Conservation (phyloP, 2,797 vertebrate genomes). For the Chelmon rostratus region DNA sequence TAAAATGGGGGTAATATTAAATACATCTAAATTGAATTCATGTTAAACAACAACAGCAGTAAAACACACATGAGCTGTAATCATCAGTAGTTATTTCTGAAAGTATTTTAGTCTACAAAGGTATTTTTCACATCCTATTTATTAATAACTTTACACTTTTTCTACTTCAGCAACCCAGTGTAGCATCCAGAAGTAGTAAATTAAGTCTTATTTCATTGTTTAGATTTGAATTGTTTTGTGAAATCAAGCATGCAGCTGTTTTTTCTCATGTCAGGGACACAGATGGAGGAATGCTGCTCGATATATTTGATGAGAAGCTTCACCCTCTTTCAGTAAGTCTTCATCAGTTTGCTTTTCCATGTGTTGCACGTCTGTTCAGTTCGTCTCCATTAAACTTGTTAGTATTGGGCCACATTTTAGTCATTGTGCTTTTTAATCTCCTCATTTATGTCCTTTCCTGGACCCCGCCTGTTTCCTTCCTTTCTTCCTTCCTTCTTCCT, state of each 20-base stretch:
- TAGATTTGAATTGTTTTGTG: background rate
- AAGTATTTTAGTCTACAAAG: background rate
- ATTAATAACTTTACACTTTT: background rate
- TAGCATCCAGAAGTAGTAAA: background rate
- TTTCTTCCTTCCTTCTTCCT: no score
- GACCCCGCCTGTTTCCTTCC: background rate
- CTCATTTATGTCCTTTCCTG: background rate
- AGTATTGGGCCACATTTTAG: background rate
- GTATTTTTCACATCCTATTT: background rate
- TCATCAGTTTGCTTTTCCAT: background rate
- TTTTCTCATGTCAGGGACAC: conserved; percentile 86
- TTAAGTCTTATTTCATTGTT: no score
- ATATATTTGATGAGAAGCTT: conserved; percentile 99
- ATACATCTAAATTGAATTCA: no score
- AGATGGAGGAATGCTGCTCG: conserved; percentile 92
- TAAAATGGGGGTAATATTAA: background rate
- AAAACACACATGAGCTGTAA: background rate
- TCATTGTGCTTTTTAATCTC: background rate
- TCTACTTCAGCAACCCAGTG: background rate
- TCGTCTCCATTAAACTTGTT: background rate
- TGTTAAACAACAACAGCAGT: no score
- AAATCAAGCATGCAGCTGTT: background rate
- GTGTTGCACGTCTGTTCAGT: background rate
- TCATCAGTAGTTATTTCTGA: no score
- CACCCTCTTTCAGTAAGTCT: conserved; percentile 94